phyloP scores from a whole-genome alignment of 1,140 invertebrate genomes.

The Tyrophagus putrescentiae region DNA sequence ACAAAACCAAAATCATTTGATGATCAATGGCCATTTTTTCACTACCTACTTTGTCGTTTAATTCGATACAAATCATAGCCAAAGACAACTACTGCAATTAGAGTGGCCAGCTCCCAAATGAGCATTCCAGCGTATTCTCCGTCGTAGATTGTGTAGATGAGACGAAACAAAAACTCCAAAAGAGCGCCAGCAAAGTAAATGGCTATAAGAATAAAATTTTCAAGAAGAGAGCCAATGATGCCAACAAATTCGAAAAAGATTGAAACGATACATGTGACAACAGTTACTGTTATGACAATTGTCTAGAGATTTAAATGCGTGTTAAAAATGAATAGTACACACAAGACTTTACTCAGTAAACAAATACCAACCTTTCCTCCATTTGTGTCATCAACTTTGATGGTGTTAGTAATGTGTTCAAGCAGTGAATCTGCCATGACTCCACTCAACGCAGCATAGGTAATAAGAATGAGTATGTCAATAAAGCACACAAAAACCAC shows the following conservation, averaged over 20 bases:
- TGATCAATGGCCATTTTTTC: no score
- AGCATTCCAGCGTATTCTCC: background rate
- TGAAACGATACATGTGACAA: background rate
- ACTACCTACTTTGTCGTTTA: background rate
- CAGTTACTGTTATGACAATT: background rate
- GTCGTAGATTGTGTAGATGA: background rate
- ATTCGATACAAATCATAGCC: background rate
- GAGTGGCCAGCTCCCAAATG: background rate
- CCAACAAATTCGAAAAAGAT: constrained; percentile 9
- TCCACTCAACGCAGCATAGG: background rate
- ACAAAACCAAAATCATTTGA: no score
- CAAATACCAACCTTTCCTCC: background rate
- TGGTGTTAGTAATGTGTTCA: background rate
- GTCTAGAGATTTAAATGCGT: background rate
- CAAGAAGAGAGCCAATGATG: background rate
- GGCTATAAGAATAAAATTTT: background rate
- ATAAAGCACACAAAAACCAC: background rate
- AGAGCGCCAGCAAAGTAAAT: background rate
- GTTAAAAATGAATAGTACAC: background rate
- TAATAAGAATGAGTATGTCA: background rate
- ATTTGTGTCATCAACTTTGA: background rate
- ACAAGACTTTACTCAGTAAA: background rate
- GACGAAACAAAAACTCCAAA: background rate
- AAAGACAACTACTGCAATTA: background rate
- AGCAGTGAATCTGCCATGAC: background rate